phyloP scores from a whole-genome alignment of 2,888 invertebrate genomes.

The Pomacea canaliculata region DNA sequence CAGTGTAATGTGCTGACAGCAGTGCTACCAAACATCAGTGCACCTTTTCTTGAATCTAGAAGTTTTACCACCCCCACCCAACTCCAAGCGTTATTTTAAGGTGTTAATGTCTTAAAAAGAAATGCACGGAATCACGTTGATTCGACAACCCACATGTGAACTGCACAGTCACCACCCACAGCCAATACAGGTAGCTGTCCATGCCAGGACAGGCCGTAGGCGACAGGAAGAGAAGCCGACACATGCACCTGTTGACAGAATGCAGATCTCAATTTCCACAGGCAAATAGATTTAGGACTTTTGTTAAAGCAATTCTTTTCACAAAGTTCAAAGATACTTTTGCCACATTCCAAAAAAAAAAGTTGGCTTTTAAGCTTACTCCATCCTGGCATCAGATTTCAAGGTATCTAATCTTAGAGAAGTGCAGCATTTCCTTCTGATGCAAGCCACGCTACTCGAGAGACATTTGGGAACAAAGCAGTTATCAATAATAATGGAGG shows the following conservation, averaged over 20 bases:
- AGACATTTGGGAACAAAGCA: no score
- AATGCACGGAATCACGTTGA: constrained; percentile 28
- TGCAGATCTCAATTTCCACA: neutral
- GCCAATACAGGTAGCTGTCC: constrained; percentile 59
- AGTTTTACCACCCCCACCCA: no score
- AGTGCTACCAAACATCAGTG: no score
- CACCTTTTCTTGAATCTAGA: no score
- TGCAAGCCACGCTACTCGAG: no score
- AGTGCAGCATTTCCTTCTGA: neutral
- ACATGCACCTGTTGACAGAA: constrained; percentile 48
- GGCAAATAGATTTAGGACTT: neutral
- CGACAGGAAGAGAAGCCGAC: constrained; percentile 47
- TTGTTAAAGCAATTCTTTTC: neutral
- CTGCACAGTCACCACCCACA: constrained; percentile 61
- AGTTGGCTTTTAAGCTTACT: no score
- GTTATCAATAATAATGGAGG: no score
- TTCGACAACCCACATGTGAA: constrained; percentile 55
- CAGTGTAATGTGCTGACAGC: no score
- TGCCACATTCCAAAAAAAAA: neutral
- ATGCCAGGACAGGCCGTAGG: constrained; percentile 62
- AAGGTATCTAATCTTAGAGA: no score
- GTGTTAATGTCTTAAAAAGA: no score
- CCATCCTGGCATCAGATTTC: no score
- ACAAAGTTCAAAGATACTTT: neutral
- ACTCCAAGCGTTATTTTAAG: no score